Evolutionary conservation across 2,888 invertebrate genomes (phyloP), one percentile per base, ranked within the genome.

Genomic region (Folsomia manolachei): DNA sequence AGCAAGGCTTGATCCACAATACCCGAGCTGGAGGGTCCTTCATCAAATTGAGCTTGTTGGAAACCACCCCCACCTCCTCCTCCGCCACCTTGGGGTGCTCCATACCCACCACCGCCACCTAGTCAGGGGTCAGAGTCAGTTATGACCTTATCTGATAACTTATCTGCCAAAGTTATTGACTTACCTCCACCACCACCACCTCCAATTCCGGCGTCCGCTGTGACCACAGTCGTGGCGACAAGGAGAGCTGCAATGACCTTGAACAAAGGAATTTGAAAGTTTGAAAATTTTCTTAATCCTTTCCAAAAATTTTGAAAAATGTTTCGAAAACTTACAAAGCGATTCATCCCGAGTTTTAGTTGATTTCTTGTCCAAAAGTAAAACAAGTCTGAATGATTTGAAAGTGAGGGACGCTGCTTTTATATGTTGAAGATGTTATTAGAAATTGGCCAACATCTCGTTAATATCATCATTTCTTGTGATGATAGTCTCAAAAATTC

Each of bases 1-100:
- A 76, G 62, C 19, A 76, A 67, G 1, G 76, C 76, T 25, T 76
- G 70, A 56, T 76, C 76, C 7, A 76, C 76, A 21, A 76, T 76
- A 14, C 76, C 76, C 23, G 52, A 24, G 27, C 71, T 71, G 2
- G 76, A 76, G 24, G 76, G 76, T n/a, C 76, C 76, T 61, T 76
- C 76, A 1, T 72, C 71, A 27, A 76, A 76, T 51, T 71, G 71
- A 27, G 76, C 73, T 61, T 70, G 74, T 70, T 75, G 73, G 64
- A 25, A 75, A 7, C 27, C 39, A 4, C 72, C 68, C 2, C 75
- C 75, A 21, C 71, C 76, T 19, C 69, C 75, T 11, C 75, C 69
- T 14, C 70, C 71, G n/a, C 72, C 72, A 21, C 39, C 23, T 2
- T 53, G n/a, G 1, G 70, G 65, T 27, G 61, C 72, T 7, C 71